Evolutionary conservation across 2,113 vertebrate species (phyloP).

Genomic region (Orycteropus afer): DNA sequence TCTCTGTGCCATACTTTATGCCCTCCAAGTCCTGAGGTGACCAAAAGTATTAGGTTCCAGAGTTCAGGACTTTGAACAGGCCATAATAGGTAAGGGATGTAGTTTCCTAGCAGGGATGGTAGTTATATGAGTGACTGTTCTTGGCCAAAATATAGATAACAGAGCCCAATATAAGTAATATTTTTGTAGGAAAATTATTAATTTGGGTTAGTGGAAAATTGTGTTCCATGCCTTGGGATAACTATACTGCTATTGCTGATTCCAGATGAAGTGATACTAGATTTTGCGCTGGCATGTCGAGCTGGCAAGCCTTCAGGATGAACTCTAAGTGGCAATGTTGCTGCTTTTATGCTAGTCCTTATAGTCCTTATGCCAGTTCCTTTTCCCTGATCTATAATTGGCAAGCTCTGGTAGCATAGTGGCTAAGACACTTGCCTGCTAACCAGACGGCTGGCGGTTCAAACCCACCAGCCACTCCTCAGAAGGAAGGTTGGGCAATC

Average conservation of each 20-base stretch:
- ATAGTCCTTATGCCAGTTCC: background rate
- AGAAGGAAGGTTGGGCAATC: too few relatives aligned
- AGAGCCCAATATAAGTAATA: background rate
- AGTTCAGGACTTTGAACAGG: conserved; percentile 1
- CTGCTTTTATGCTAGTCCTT: background rate
- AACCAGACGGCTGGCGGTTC: too few relatives aligned
- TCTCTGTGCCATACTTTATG: conserved; percentile 2
- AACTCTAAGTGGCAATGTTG: conserved; percentile 19
- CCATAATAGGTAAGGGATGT: background rate
- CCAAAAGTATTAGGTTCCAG: background rate
- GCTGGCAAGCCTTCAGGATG: background rate
- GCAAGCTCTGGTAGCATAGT: too few relatives aligned
- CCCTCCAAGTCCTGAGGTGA: background rate
- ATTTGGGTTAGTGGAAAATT: background rate
- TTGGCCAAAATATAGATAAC: background rate
- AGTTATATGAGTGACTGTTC: background rate
- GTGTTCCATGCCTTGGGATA: background rate
- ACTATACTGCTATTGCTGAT: background rate
- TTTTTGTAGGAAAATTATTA: background rate
- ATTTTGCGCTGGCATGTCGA: background rate
- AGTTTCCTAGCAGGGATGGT: background rate
- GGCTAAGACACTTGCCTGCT: too few relatives aligned
- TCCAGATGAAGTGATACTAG: background rate
- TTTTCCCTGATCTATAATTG: too few relatives aligned
- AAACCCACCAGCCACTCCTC: too few relatives aligned